Evolutionary conservation across 92 coral and sea anemone genomes (phyloP), one percentile per base, ranked within the genome.

Genomic region (Porites divaricata): DNA sequence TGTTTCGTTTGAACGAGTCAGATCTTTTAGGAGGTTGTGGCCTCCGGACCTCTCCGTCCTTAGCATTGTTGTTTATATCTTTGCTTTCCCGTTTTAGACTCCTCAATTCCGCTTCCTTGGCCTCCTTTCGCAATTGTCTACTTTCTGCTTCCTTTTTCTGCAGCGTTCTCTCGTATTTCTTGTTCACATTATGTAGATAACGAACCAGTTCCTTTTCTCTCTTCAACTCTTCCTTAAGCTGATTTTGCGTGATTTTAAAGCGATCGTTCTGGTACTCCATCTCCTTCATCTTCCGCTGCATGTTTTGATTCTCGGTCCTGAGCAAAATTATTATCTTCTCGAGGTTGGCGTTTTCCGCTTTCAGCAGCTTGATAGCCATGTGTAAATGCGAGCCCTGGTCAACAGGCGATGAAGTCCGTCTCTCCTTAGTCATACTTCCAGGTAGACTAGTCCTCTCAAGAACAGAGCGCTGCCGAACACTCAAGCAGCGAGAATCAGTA

Each of bases 21-120:
- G 98, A 94, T 19, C 98, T 84, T 84, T 94, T 92, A 4, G 98
- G 98, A 17, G 98, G 98, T 35, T 90, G 92, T 13, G 98, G 98
- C 26, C 98, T 78, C 52, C 91, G 79, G 56, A 89, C 89, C 75
- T 87, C 93, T 22, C 76, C 78, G n/a, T 85, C 88, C 57, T 85
- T 85, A 4, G 68, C 56, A 12, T 74, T 85, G 80, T 69, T 76
- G 72, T 73, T 80, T 48, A 48, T 52, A 19, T 82, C 86, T 82
- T 63, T 73, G 25, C 19, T 73, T 48, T 66, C 82, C 48, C 59
- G 51, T 82, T 57, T 89, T 59, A 54, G n/a, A 21, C 57, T 51
- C 53, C 86, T 72, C 45, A 79, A 57, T 67, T 91, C 94, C 14
- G 78, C 86, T 28, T 83, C 92, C n/a, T 88, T 87, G 19, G 91